These are phyloP conservation scores for Sycophila sp. DNA, from an alignment of 1,140 invertebrate species.

Conservation along the genomic window DNA sequence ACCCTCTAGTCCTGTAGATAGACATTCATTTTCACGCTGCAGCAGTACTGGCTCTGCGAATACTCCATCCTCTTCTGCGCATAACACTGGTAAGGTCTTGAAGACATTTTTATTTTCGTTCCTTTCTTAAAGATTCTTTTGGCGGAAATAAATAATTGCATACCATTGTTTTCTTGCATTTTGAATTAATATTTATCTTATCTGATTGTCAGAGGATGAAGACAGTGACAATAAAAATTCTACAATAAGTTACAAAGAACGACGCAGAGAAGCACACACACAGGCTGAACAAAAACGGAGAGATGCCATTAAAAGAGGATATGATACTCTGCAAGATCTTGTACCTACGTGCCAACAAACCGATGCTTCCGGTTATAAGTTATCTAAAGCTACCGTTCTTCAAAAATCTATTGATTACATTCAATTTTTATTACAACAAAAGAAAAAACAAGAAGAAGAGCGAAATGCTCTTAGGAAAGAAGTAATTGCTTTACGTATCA, in stretches of 20 bases:
- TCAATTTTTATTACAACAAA: slow-evolving; percentile 90
- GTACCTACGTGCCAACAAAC: slow-evolving; percentile 92
- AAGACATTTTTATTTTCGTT: not conserved
- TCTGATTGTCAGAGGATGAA: slow-evolving; percentile 79
- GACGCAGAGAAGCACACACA: slow-evolving; percentile 93
- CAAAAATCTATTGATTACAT: slow-evolving; percentile 94
- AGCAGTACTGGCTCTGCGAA: slow-evolving; percentile 86
- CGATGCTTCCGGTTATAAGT: slow-evolving; percentile 88
- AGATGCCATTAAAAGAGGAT: slow-evolving; percentile 97
- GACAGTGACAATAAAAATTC: slow-evolving; percentile 85
- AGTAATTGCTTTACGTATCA: slow-evolving; percentile 91
- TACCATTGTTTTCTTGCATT: not conserved
- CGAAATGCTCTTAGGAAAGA: slow-evolving; percentile 93
- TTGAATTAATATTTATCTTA: slow-evolving; percentile 31
- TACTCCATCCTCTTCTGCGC: slow-evolving; percentile 84
- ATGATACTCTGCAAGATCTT: slow-evolving; percentile 89
- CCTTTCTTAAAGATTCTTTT: too few relatives aligned
- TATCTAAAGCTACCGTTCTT: slow-evolving; percentile 95
- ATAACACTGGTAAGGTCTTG: slow-evolving; percentile 77
- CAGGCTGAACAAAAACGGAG: slow-evolving; percentile 96
- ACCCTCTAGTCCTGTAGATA: slow-evolving; percentile 74
- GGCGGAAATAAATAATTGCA: too few relatives aligned
- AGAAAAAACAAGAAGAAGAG: slow-evolving; percentile 93
- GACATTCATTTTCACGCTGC: slow-evolving; percentile 79
- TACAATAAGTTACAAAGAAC: slow-evolving; percentile 90